Base-by-base conservation (phyloP, 2,888 invertebrate genomes). In the Eilema caniola region DNA sequence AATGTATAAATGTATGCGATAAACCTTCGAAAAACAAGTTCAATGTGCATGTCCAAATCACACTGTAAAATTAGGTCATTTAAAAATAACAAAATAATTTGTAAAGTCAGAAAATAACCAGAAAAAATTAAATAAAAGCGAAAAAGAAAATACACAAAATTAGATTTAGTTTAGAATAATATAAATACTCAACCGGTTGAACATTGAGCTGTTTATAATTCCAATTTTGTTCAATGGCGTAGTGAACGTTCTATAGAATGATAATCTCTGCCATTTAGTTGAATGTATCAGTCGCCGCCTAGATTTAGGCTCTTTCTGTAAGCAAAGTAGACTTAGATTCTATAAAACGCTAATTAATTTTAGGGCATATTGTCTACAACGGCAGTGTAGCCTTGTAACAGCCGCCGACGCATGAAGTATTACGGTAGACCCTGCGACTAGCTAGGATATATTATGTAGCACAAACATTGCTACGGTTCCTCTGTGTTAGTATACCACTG, bases 1-100 rank as follows among this genome's bases (percentile, higher is more conserved):
- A 78, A 25, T 88, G 83, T 0, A 88, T 79, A 41, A 85, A 91
- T 0, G 85, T 84, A 62, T 86, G 87, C 0, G 90, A 88, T 20
- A 90, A 53, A 24, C 82, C 86, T 66, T 90, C 89, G 47, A 84
- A 85, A 11, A 89, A 67, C 0, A 82, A 65, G 16, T 85, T 86
- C 3, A 77, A 66, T 28, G 84, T 37, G 56, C 88, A 86, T 2
- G 75, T 64, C 88, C 88, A 89, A 7, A 86, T 53, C n/a, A 83
- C 83, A n/a, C 82, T 86, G 76, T 33, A 33, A 33, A 33, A 33
- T n/a, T n/a, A 33, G 31, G 8, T 8, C 8, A 33, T 33, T n/a
- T n/a, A n/a, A n/a, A n/a, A n/a, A n/a, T n/a, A n/a, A n/a, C n/a
- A 4, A 33, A 33, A 33, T 33, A 33, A 33, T 7, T 8, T 33